Conservation (phyloP, 2,888 invertebrate species). For the Protonemura montana region DNA sequence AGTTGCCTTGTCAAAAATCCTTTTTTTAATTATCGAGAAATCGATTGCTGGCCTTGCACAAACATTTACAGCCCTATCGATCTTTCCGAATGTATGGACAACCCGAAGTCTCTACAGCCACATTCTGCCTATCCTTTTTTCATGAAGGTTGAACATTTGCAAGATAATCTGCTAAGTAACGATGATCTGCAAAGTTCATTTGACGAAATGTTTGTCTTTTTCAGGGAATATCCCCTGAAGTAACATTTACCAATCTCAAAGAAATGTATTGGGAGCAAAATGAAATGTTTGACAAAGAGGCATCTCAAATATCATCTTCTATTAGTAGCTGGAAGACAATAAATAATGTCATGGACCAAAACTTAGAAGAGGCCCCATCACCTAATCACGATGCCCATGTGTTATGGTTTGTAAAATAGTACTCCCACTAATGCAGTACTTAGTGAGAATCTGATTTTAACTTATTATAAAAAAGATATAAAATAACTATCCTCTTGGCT, state of each 20-base stretch:
- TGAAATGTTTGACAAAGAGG: slow-evolving; percentile 69
- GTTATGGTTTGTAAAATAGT: slow-evolving; percentile 53
- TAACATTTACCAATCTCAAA: slow-evolving; percentile 65
- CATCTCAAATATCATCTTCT: slow-evolving; percentile 64
- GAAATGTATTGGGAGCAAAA: slow-evolving; percentile 67
- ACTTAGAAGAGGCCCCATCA: slow-evolving; percentile 53
- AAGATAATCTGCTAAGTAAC: neutral
- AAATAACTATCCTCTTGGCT: neutral
- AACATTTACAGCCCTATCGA: slow-evolving; percentile 73
- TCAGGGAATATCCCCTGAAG: slow-evolving; percentile 67
- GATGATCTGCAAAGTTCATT: neutral
- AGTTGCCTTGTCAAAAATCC: slow-evolving; percentile 85
- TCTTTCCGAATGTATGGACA: slow-evolving; percentile 61
- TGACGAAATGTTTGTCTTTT: slow-evolving; percentile 51
- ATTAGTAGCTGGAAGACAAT: slow-evolving; percentile 52
- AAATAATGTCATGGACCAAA: slow-evolving; percentile 52
- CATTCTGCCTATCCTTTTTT: slow-evolving; percentile 30
- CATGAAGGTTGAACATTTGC: neutral
- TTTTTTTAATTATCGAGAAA: slow-evolving; percentile 79
- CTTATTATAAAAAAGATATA: slow-evolving; percentile 56
- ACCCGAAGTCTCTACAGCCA: slow-evolving; percentile 10
- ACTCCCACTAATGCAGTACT: neutral
- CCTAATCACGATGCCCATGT: slow-evolving; percentile 55
- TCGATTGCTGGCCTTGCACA: slow-evolving; percentile 87
- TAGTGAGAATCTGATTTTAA: slow-evolving; percentile 54